These are phyloP conservation scores for Osmerus mordax DNA, from an alignment of 2,113 vertebrate genomes.

Conservation along the genomic window DNA sequence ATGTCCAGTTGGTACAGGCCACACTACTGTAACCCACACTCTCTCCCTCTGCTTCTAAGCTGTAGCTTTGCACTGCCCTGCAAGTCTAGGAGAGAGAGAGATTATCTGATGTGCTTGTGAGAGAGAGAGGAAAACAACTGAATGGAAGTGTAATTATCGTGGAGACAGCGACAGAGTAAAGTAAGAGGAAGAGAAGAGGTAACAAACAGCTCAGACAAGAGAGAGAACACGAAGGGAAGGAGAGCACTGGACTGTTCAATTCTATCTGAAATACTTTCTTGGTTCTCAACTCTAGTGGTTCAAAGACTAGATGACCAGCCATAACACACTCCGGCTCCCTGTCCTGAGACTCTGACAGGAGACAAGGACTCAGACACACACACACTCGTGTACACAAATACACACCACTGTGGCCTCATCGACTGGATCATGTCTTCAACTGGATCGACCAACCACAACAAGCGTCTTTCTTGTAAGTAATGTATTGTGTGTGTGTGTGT, in stretches of 20 bases:
- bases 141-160: slow-evolving; percentile 49
- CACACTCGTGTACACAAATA: slow-evolving; percentile 26
- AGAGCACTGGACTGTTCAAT: neutral
- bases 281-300: slow-evolving; percentile 16
- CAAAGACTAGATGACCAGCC: slow-evolving; percentile 55
- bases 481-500: slow-evolving; percentile 4
- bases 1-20: slow-evolving; percentile 69
- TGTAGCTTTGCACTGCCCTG: slow-evolving; percentile 38
- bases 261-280: neutral
- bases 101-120: neutral
- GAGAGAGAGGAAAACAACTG: slow-evolving; percentile 14
- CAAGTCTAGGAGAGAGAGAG: slow-evolving; percentile 40
- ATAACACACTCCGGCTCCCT: slow-evolving; percentile 43
- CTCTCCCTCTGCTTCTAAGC: slow-evolving; percentile 43
- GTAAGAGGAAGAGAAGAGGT: slow-evolving; percentile 12
- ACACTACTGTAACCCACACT: slow-evolving; percentile 54
- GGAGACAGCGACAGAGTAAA: slow-evolving; percentile 28
- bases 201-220: slow-evolving; percentile 17
- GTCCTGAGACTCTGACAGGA: slow-evolving; percentile 54
- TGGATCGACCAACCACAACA: slow-evolving; percentile 66
- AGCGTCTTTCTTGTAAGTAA: slow-evolving; percentile 66
- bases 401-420: slow-evolving; percentile 21
- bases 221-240: neutral
- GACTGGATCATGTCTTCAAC: slow-evolving; percentile 64
- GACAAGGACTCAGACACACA: slow-evolving; percentile 18